Conservation (phyloP, 2,888 invertebrate species). For the Aproaerema taeniolella region DNA sequence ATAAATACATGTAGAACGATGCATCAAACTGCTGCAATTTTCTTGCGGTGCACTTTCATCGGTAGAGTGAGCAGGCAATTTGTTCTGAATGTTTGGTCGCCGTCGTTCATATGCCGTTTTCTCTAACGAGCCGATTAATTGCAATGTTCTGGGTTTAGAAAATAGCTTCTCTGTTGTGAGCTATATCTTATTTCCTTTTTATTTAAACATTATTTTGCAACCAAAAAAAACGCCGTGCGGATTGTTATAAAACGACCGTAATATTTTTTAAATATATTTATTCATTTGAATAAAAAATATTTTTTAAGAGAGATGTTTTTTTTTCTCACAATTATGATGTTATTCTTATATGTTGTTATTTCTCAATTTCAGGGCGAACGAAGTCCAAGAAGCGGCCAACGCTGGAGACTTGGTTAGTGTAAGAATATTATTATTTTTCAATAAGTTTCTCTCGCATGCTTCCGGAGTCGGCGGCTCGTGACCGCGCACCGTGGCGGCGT, state of each 20-base stretch:
- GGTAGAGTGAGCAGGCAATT: slow-evolving; percentile 56
- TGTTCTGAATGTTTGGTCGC: slow-evolving; percentile 50
- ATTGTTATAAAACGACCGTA: too few species aligned
- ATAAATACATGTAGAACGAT: slow-evolving; percentile 28
- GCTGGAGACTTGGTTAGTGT: slow-evolving; percentile 39
- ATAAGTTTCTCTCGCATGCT: slow-evolving; percentile 3
- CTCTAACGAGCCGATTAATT: slow-evolving; percentile 48
- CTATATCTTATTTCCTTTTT: too few species aligned
- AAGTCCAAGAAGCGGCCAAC: slow-evolving; percentile 36
- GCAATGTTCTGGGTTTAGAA: too few species aligned
- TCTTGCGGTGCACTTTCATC: slow-evolving; percentile 49
- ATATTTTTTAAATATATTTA: too few species aligned
- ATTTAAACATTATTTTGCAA: too few species aligned
- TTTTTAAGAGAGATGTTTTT: too few species aligned
- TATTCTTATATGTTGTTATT: neutral
- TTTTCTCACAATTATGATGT: too few species aligned
- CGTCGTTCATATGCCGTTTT: slow-evolving; percentile 40
- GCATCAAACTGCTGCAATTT: slow-evolving; percentile 36
- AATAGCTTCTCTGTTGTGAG: too few species aligned
- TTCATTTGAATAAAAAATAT: too few species aligned
- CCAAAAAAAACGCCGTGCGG: too few species aligned
- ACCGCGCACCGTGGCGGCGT: slow-evolving; percentile 13
- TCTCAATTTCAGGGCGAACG: slow-evolving; percentile 47
- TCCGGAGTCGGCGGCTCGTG: slow-evolving; percentile 15
- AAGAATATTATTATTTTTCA: slow-evolving; percentile 27